Conservation (phyloP, 2,888 invertebrate species). For the Mesopsocus fuscifrons region DNA sequence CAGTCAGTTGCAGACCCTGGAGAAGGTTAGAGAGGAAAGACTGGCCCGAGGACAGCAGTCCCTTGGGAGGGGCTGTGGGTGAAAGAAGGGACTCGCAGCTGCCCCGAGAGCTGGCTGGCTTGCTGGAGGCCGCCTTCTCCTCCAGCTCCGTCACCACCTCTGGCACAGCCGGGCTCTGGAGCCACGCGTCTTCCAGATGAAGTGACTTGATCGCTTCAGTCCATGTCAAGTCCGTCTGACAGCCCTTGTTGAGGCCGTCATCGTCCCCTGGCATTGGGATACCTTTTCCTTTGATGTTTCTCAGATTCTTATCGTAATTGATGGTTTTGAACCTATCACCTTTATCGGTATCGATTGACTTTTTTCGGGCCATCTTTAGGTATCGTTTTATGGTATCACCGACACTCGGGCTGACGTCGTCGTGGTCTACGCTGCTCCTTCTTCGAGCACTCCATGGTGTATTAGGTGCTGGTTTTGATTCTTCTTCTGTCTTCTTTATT, state of each 20-base stretch:
- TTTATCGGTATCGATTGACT: constrained; percentile 63
- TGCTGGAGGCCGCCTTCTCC: constrained; percentile 19
- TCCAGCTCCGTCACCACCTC: constrained; percentile 27
- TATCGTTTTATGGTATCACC: constrained; percentile 75
- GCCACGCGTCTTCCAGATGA: constrained; percentile 60
- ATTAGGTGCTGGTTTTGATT: constrained; percentile 8
- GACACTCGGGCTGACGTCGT: constrained; percentile 70
- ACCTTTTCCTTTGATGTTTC: constrained; percentile 64
- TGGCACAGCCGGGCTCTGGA: constrained; percentile 23
- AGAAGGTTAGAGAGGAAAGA: constrained; percentile 42
- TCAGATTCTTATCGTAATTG: constrained; percentile 67
- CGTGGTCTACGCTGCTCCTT: constrained; percentile 62
- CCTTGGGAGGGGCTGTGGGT: constrained; percentile 26
- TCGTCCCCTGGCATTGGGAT: constrained; percentile 59
- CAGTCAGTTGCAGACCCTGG: constrained; percentile 29
- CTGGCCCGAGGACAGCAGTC: constrained; percentile 32
- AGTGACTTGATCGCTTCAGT: constrained; percentile 42
- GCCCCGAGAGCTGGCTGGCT: constrained; percentile 16
- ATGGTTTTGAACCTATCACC: constrained; percentile 69
- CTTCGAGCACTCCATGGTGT: constrained; percentile 25
- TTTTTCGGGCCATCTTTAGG: constrained; percentile 70
- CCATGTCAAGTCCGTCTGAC: constrained; percentile 63
- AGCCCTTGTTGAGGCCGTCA: constrained; percentile 53
- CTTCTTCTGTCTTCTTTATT: constrained; percentile 25
- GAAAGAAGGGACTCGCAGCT: constrained; percentile 21